Base-by-base conservation (phyloP, 1,140 invertebrate genomes). In the Drosophila triauraria region DNA sequence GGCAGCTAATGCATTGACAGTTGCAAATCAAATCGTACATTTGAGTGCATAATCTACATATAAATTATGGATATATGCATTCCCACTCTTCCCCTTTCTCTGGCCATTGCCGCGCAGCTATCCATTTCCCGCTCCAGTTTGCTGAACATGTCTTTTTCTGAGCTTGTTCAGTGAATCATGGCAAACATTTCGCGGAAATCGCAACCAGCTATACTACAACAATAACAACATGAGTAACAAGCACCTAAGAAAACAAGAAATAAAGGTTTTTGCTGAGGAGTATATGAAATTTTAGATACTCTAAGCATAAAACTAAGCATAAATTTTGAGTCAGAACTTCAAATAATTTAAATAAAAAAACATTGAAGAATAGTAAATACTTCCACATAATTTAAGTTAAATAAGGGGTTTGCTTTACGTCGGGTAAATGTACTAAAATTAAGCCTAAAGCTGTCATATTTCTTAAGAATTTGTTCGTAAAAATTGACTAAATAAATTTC, bases 151-250 rank as follows among this genome's bases (percentile, higher is more conserved):
- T 71, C 53, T 72, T 69, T 68, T 69, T 68, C 63, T 32, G 62
- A 65, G 80, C 74, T 75, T 88, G 83, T 83, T 77, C 80, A 87
- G 71, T 88, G 83, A 88, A 87, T 87, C 83, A 87, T 87, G 80
- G 64, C 76, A 83, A 71, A 60, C 84, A 75, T 76, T 83, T 87
- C 83, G 77, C 83, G 83, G 83, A 88, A 88, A 88, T 88, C 71
- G 63, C 64, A 51, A 68, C 44, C 60, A 83, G 75, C 65, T 70
- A 56, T 40, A 56, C 35, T 56, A 59, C 51, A 79, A 65, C 63
- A 71, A 46, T 72, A 67, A 43, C 46, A 78, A 60, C 48, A 64
- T 50, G 56, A 67, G 54, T 47, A 62, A 50, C 62, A 56, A 77
- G 62, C 74, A 72, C 53, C 56, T 56, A 76, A 62, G 61, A 44